These are phyloP conservation scores for Eupeodes corollae DNA, from an alignment of 1,140 invertebrate species.

Conservation along the genomic window DNA sequence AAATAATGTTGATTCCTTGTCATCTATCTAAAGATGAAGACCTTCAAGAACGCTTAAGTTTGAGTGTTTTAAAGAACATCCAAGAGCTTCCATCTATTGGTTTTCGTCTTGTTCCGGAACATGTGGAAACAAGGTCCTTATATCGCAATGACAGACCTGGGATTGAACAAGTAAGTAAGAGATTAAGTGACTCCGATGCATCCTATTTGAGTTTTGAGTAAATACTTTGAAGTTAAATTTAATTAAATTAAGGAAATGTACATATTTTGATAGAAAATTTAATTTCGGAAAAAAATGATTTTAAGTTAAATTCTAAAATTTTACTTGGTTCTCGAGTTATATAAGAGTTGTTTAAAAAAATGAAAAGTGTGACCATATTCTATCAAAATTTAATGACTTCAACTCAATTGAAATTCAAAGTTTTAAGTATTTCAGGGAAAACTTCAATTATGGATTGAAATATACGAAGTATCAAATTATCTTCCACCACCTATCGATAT, in stretches of 20 bases:
- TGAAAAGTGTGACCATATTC: no score
- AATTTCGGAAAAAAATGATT: no score
- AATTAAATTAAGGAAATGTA: no score
- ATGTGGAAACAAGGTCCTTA: slow-evolving; percentile 74
- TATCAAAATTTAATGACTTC: no score
- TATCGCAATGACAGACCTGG: slow-evolving; percentile 65
- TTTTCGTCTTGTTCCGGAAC: slow-evolving; percentile 70
- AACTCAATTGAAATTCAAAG: background rate
- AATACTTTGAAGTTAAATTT: no score
- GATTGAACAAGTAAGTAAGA: slow-evolving; percentile 65
- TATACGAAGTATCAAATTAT: slow-evolving; percentile 54
- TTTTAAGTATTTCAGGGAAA: slow-evolving; percentile 54
- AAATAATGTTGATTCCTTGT: background rate
- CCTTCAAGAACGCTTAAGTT: slow-evolving; percentile 52
- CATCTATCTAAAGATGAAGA: slow-evolving; percentile 38
- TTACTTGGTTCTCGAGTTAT: no score
- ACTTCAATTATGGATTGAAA: slow-evolving; percentile 82
- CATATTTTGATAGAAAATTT: no score
- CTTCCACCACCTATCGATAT: slow-evolving; percentile 64
- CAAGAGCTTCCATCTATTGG: slow-evolving; percentile 62
- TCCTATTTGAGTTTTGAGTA: no score
- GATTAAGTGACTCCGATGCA: no score
- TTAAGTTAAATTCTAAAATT: no score
- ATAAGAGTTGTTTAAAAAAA: no score
- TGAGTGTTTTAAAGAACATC: slow-evolving; percentile 59